A percentile compares a stretch with the other conserved stretches of the same genome.
Evolutionary conservation across 2,888 invertebrate genomes (phyloP).

Genomic region (Hartigia nigra): DNA sequence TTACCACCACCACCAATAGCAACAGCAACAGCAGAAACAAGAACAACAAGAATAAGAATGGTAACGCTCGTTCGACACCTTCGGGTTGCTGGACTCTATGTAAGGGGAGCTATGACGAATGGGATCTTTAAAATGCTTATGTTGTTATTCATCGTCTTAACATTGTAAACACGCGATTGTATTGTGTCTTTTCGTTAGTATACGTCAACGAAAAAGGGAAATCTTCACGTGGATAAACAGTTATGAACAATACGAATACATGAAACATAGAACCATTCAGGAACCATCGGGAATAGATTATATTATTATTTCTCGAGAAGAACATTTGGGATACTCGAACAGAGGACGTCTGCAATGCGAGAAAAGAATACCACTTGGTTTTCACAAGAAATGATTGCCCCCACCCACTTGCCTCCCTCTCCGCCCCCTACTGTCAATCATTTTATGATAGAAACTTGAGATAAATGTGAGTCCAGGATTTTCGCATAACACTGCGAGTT

Average conservation of each 20-base stretch:
- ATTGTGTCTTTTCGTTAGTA: not conserved
- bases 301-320: not conserved
- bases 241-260: not conserved
- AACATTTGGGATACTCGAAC: no score
- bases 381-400: not conserved
- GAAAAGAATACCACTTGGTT: not conserved
- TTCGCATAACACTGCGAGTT: not conserved
- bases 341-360: not conserved
- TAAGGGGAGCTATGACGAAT: conserved; percentile 48
- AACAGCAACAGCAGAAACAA: conserved; percentile 19
- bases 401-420: no score
- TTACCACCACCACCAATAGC: conserved; percentile 14
- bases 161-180: not conserved
- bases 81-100: conserved; percentile 58
- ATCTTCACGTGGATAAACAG: not conserved
- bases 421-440: not conserved
- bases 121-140: conserved; percentile 35
- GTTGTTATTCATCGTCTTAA: not conserved
- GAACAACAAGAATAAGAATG: conserved; percentile 19
- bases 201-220: not conserved
- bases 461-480: not conserved
- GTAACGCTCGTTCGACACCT: conserved; percentile 34
- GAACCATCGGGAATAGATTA: not conserved
- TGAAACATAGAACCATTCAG: not conserved
- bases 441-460: not conserved